Conservation (phyloP, 2,888 invertebrate genomes). For the Halocaridina rubra region DNA sequence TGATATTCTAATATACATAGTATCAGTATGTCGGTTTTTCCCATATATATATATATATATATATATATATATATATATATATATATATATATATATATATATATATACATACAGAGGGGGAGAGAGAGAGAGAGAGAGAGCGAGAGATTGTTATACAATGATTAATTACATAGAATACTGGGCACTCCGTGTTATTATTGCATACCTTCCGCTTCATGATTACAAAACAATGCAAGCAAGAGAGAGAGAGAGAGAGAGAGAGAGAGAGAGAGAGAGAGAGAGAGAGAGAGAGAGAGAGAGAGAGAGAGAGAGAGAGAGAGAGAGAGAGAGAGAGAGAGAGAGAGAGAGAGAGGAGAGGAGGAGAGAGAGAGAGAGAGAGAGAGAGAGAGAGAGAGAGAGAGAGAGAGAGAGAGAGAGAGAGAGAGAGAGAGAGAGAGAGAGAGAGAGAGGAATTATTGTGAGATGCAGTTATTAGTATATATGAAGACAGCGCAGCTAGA, state of each 20-base stretch:
- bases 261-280: neutral
- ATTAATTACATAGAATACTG: too few relatives aligned
- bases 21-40: neutral
- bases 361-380: conserved; percentile 22
- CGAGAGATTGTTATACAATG: too few relatives aligned
- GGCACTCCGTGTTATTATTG: neutral
- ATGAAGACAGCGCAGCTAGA: too few relatives aligned
- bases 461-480: neutral
- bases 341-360: neutral
- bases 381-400: neutral
- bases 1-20: too few relatives aligned
- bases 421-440: neutral
- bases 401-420: neutral
- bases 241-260: neutral
- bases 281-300: conserved; percentile 1
- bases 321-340: neutral
- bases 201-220: neutral
- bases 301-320: neutral
- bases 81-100: neutral
- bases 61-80: neutral
- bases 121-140: neutral
- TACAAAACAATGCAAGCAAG: too few relatives aligned
- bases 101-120: neutral
- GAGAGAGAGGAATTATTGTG: neutral
- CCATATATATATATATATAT: neutral